Conservation (phyloP, 2,888 invertebrate genomes). For the Andricus curvator region DNA sequence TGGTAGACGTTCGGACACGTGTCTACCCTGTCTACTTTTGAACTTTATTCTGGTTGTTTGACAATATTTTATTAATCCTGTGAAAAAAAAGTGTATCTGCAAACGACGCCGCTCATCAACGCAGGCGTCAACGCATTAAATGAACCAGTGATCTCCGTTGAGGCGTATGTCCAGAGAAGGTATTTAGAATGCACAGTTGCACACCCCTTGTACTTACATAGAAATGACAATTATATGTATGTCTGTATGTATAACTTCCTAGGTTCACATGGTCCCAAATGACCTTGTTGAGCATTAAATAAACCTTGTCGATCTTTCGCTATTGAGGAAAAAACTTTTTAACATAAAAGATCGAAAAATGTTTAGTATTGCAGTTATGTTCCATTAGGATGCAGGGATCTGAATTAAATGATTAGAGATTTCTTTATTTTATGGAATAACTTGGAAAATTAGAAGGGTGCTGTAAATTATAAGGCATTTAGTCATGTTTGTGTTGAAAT, state of each 20-base stretch:
- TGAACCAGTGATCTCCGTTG: constrained; percentile 61
- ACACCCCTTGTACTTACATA: constrained; percentile 3
- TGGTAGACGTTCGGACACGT: constrained; percentile 48
- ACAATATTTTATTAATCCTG: not conserved
- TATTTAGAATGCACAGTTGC: constrained; percentile 46
- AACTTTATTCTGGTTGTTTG: not conserved
- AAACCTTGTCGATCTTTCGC: not conserved
- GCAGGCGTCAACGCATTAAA: constrained; percentile 50
- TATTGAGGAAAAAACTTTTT: not conserved
- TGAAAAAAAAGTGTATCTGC: constrained; percentile 13
- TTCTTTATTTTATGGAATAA: too few species aligned
- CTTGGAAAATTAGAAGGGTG: too few species aligned
- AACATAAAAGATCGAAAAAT: not conserved
- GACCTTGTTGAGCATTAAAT: not conserved
- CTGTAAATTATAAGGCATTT: too few species aligned
- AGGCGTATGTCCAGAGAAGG: constrained; percentile 67
- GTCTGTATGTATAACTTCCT: not conserved
- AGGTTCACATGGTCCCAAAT: not conserved
- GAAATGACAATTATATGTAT: not conserved
- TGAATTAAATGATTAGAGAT: not conserved
- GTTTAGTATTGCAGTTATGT: not conserved
- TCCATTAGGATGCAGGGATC: not conserved
- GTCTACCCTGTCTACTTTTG: constrained; percentile 22
- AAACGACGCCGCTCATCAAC: constrained; percentile 40
- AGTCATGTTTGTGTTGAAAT: too few species aligned